These are phyloP conservation scores for Cyrtonyx montezumae DNA, from an alignment of 2,113 vertebrate genomes.

Conservation along the genomic window DNA sequence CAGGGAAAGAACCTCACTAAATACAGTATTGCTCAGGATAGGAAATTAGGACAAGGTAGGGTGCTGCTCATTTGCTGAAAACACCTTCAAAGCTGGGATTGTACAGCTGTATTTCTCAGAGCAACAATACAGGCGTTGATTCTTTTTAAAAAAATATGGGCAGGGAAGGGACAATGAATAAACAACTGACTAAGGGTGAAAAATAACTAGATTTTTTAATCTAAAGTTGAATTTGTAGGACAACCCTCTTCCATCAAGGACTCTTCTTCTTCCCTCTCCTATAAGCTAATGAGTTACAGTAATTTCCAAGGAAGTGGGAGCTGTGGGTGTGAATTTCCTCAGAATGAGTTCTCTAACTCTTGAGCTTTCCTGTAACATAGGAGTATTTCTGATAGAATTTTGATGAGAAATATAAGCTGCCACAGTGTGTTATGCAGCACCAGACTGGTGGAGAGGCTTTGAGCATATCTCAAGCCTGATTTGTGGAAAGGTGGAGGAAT, in stretches of 20 bases:
- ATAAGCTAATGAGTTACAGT: not conserved
- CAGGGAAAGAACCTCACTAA: not conserved
- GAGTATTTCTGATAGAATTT: not conserved
- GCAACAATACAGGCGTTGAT: not conserved
- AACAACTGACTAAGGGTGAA: not conserved
- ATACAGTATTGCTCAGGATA: not conserved
- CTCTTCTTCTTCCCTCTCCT: not conserved
- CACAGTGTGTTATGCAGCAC: not conserved
- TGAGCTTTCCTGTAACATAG: not conserved
- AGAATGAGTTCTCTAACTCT: not conserved
- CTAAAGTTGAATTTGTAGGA: not conserved
- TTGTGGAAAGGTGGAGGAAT: not conserved
- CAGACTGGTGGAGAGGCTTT: not conserved
- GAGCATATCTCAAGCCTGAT: not conserved
- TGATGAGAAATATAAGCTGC: not conserved
- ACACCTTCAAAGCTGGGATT: not conserved
- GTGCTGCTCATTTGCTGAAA: not conserved
- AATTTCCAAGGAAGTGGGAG: not conserved
- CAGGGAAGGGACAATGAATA: not conserved
- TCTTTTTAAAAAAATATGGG: not conserved
- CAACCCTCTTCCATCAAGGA: not conserved
- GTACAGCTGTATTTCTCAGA: not conserved
- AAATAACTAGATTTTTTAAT: not conserved
- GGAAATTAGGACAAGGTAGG: not conserved
- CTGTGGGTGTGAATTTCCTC: not conserved